These are phyloP conservation scores for Phyllotis vaccarum DNA, from an alignment of 2,797 vertebrate species.

Conservation along the genomic window DNA sequence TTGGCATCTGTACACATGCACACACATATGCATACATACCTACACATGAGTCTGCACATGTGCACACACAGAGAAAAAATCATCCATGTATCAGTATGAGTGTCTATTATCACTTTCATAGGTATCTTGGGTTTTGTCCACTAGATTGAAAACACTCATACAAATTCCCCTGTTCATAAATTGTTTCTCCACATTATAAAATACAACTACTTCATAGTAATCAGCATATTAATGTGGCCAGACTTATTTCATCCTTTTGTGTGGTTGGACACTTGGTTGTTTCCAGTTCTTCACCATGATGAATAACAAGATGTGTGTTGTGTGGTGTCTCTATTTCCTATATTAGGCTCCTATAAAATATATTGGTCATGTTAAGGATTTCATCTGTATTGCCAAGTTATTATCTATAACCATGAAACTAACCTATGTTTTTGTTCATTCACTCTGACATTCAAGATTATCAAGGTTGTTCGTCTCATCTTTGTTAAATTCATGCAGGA, in stretches of 20 bases:
- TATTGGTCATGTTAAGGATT: neutral
- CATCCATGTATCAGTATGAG: neutral
- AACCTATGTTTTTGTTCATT: neutral
- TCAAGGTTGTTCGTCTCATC: neutral
- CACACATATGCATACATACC: neutral
- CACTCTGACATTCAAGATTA: neutral
- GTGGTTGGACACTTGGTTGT: neutral
- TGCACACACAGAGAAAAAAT: neutral
- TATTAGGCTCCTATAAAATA: neutral
- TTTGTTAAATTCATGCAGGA: neutral
- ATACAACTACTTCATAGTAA: neutral
- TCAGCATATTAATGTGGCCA: neutral
- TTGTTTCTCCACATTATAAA: neutral
- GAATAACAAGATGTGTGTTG: neutral
- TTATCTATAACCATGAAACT: neutral
- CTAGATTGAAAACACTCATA: neutral
- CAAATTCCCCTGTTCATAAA: neutral
- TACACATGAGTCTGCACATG: neutral
- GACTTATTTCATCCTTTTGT: constrained; percentile 19
- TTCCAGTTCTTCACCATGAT: constrained; percentile 7
- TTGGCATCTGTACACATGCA: neutral
- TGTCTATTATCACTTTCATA: neutral
- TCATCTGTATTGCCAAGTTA: neutral
- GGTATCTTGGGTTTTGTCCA: neutral
- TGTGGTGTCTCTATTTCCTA: constrained; percentile 9